Evolutionary conservation across 2,797 vertebrate species (phyloP).

Genomic region (Mormyrus hasselquistii): DNA sequence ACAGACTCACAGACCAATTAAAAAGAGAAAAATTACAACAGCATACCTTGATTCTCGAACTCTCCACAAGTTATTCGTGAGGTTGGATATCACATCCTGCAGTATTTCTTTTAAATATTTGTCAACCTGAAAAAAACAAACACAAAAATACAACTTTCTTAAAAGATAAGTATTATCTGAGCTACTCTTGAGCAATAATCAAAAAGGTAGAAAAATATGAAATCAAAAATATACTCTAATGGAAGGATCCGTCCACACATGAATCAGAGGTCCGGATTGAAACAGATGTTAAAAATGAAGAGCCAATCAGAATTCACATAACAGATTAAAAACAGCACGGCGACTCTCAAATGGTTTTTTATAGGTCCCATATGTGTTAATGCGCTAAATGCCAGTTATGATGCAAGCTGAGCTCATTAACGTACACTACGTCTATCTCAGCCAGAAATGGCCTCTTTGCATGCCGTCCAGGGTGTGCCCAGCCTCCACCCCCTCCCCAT

Average conservation of each 20-base stretch:
- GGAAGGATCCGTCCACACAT: not conserved
- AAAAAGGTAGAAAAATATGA: not conserved
- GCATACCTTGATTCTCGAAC: constrained; percentile 89
- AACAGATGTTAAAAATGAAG: not conserved
- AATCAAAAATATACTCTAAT: not conserved
- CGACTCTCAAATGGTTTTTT: not conserved
- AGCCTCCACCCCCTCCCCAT: not conserved
- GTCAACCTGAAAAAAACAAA: constrained; percentile 72
- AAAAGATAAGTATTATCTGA: not conserved
- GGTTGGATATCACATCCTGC: constrained; percentile 85
- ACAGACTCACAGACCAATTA: not conserved
- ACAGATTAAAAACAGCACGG: not conserved
- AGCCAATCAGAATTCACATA: not conserved
- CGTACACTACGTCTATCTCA: not conserved
- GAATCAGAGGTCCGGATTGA: not conserved
- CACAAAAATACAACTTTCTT: not conserved
- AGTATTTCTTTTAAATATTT: constrained; percentile 95
- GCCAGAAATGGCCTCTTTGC: not conserved
- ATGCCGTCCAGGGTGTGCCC: not conserved
- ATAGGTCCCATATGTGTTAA: not conserved
- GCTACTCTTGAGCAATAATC: not conserved
- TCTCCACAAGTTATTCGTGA: constrained; percentile 91
- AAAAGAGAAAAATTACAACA: not conserved
- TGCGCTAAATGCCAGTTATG: not conserved
- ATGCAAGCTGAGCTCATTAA: not conserved